Base-by-base conservation (phyloP, 1,140 invertebrate genomes). In the Drosophila bifasciata region DNA sequence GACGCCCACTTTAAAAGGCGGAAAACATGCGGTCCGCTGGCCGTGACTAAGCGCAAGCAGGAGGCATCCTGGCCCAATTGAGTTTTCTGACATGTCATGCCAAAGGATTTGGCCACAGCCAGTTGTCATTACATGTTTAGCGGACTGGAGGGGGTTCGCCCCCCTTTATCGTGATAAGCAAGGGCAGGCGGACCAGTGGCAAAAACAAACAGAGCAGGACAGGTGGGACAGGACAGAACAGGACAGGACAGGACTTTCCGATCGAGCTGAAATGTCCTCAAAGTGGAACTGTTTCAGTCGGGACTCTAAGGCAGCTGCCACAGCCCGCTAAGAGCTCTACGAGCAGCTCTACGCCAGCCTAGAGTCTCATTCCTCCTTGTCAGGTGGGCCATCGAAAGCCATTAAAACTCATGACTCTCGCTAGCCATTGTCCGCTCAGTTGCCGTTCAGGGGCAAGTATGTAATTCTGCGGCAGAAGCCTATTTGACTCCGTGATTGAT, bases 1-100 rank as follows among this genome's bases (percentile, higher is more conserved):
- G 69, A 89, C 86, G 86, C 86, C 86, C 69, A 90, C 86, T 86
- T 90, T 79, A 89, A 89, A 85, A 83, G 83, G 84, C 71, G 78
- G 74, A 86, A 86, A 86, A 88, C 78, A 72, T 36, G 73, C 48
- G 49, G 57, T 63, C 13, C 21, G 6, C 58, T n/a, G 16, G 43
- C 57, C 60, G 59, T 88, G 83, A 86, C 81, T 81, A 86, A 75
- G 81, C 81, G 80, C 62, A 52, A 62, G 41, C 63, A 16, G 79
- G 21, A 80, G 81, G 70, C 74, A 83, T 78, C 79, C 79, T 71
- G 62, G 58, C 75, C 78, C 55, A 61, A 61, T 76, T 53, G 51
- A 46, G 39, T 62, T 55, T 77, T 76, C 50, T 80, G 80, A 76
- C 69, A 64, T 32, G 83, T 88, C 81, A 86, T 88, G 76, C 59